Evolutionary conservation across 2,797 vertebrate species (phyloP).

Genomic region (Emys orbicularis): DNA sequence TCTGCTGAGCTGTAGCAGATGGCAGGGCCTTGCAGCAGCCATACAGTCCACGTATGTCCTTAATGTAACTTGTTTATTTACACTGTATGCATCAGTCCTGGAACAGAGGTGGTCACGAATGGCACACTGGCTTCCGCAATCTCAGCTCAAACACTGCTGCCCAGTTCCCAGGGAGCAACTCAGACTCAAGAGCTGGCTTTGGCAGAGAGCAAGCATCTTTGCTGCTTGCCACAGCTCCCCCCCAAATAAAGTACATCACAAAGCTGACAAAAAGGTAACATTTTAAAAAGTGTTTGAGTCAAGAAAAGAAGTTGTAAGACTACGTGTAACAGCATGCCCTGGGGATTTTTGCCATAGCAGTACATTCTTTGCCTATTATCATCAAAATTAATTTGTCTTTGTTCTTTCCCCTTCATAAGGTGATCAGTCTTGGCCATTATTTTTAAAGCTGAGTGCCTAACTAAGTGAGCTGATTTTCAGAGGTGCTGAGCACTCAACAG

Average conservation of each 20-base stretch:
- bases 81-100: neutral
- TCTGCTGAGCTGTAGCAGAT: neutral
- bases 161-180: neutral
- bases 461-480: neutral
- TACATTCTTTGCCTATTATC: neutral
- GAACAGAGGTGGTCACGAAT: neutral
- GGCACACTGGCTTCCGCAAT: neutral
- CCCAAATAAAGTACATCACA: neutral
- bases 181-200: neutral
- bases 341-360: neutral
- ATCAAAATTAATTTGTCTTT: neutral
- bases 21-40: neutral
- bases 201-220: neutral
- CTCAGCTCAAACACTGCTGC: neutral
- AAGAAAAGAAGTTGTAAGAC: neutral
- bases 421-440: neutral
- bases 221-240: neutral
- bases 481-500: neutral
- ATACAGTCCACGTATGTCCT: neutral
- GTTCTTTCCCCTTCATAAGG: neutral
- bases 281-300: neutral
- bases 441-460: neutral
- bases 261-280: neutral
- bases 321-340: neutral
- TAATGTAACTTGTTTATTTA: neutral